These are phyloP conservation scores for Euplagia quadripunctaria DNA, from an alignment of 2,888 invertebrate species.

Conservation along the genomic window DNA sequence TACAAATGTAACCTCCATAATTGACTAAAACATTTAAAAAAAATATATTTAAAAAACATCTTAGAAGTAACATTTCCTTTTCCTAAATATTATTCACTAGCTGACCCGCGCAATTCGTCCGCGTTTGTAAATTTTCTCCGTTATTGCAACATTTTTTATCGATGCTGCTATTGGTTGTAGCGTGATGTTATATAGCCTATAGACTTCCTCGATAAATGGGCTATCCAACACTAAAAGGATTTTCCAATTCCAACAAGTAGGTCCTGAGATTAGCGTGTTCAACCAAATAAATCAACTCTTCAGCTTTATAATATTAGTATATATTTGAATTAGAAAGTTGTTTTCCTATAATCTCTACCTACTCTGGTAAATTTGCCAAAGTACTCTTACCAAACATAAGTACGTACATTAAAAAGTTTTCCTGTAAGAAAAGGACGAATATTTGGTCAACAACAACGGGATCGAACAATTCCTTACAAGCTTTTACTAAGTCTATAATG, in stretches of 20 bases:
- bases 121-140: too few relatives aligned
- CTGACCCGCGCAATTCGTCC: too few relatives aligned
- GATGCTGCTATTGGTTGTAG: too few relatives aligned
- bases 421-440: conserved; percentile 16
- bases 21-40: neutral
- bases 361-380: neutral
- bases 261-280: too few relatives aligned
- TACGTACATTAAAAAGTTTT: neutral
- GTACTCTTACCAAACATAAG: neutral
- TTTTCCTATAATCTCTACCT: conserved; percentile 18
- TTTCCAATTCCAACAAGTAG: too few relatives aligned
- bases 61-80: conserved; percentile 30
- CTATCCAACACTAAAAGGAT: too few relatives aligned
- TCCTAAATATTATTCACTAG: conserved; percentile 22
- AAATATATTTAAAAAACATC: conserved; percentile 2
- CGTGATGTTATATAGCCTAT: too few relatives aligned
- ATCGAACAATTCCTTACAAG: conserved; percentile 48
- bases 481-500: conserved; percentile 58
- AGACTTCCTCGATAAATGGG: too few relatives aligned
- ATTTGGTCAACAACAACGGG: conserved; percentile 37
- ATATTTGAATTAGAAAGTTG: conserved; percentile 35
- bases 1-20: neutral
- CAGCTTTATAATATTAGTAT: too few relatives aligned
- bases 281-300: too few relatives aligned
- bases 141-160: too few relatives aligned